Evolutionary conservation across 2,113 vertebrate genomes (phyloP).

Genomic region (Lonchura striata): DNA sequence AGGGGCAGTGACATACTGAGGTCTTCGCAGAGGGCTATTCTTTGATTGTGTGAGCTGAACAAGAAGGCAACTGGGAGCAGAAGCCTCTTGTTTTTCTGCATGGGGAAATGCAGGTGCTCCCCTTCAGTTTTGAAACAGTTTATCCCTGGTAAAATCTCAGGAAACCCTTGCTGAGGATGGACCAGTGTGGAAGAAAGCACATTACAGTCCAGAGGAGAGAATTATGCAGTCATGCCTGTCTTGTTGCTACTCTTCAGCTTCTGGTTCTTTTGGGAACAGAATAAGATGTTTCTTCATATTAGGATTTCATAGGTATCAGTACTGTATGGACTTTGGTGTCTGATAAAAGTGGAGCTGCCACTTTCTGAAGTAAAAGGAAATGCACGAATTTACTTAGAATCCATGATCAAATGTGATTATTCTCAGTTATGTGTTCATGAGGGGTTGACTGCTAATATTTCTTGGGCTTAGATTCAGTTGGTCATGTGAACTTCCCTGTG

Average conservation of each 20-base stretch:
- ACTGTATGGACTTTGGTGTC: accelerated
- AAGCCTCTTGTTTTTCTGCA: neutral
- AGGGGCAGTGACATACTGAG: neutral
- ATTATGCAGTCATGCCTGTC: neutral
- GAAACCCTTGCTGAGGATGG: neutral
- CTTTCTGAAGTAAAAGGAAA: neutral
- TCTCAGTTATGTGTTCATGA: neutral
- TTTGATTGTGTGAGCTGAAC: neutral
- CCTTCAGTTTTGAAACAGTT: neutral
- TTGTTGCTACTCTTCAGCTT: neutral
- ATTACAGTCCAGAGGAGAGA: neutral
- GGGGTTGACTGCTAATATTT: neutral
- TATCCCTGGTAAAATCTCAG: neutral
- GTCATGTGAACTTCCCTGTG: neutral
- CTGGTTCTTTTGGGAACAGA: neutral
- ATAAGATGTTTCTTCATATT: neutral
- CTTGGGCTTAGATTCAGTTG: neutral
- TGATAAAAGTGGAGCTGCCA: neutral
- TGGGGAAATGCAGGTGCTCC: neutral
- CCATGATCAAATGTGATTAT: neutral
- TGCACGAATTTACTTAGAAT: neutral
- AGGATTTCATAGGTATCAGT: neutral
- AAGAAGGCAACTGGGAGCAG: neutral
- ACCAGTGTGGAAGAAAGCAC: neutral
- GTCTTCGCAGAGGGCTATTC: neutral